Evolutionary conservation across 35 echinoderm and acorn worm genomes (phyloP).

Genomic region (Heliocidaris tuberculata): DNA sequence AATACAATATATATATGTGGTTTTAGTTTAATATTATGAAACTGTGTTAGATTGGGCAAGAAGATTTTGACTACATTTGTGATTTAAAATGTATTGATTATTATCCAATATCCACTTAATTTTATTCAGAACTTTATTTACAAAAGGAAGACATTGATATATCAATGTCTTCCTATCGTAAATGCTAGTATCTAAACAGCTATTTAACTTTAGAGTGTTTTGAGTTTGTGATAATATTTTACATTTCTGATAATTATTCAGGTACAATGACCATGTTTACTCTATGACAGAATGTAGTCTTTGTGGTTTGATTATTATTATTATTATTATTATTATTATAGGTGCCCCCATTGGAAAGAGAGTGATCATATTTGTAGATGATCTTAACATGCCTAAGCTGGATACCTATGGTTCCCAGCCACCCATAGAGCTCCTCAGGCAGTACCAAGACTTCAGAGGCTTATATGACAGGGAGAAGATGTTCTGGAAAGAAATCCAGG

Average conservation of each 20-base stretch:
- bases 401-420: constrained; percentile 98
- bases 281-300: background rate
- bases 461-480: constrained; percentile 97
- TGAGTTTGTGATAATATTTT: background rate
- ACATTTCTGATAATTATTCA: background rate
- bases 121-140: background rate
- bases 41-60: background rate
- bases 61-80: background rate
- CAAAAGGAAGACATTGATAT: background rate
- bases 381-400: constrained; percentile 99
- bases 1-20: background rate
- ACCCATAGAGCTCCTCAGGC: constrained; percentile 93
- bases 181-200: background rate
- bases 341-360: constrained; percentile 94
- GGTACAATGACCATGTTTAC: background rate
- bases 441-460: constrained; percentile 94
- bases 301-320: background rate
- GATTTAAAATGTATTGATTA: background rate
- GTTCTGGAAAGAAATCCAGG: constrained; percentile 98
- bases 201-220: background rate
- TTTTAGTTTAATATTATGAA: background rate
- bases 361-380: constrained; percentile 94
- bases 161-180: background rate
- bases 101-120: background rate
- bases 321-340: constrained; percentile 39